Evolutionary conservation across 2,113 vertebrate species (phyloP).

Genomic region (Anas platyrhynchos): DNA sequence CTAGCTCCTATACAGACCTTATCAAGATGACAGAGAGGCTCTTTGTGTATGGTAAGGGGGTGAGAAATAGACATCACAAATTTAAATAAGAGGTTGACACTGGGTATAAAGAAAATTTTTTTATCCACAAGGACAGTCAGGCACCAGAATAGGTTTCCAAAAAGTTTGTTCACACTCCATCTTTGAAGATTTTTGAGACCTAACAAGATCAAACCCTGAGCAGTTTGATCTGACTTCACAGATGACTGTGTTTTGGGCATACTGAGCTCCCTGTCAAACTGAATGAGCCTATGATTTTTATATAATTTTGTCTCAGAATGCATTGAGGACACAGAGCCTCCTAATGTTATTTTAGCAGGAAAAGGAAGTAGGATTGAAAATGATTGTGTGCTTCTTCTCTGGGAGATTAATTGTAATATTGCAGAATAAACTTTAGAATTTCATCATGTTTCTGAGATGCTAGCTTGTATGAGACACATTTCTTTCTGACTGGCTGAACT

Average conservation of each 20-base stretch:
- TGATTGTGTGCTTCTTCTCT: background rate
- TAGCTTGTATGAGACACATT: fast-evolving
- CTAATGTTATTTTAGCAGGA: background rate
- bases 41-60: background rate
- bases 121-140: background rate
- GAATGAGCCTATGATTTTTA: background rate
- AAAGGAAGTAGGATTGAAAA: background rate
- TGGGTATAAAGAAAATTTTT: background rate
- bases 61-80: background rate
- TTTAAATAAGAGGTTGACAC: background rate
- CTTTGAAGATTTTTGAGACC: background rate
- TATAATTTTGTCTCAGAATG: background rate
- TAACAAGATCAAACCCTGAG: background rate
- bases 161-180: background rate
- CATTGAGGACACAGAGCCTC: background rate
- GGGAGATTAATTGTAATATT: background rate
- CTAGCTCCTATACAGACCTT: background rate
- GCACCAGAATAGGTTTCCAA: background rate
- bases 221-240: background rate
- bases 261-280: background rate
- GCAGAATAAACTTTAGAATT: background rate
- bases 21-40: background rate
- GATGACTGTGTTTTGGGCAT: background rate
- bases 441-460: background rate
- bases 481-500: background rate